Evolutionary conservation across 53 echinoderm and acorn worm species (phyloP).

Genomic region (Glandiceps talaboti): DNA sequence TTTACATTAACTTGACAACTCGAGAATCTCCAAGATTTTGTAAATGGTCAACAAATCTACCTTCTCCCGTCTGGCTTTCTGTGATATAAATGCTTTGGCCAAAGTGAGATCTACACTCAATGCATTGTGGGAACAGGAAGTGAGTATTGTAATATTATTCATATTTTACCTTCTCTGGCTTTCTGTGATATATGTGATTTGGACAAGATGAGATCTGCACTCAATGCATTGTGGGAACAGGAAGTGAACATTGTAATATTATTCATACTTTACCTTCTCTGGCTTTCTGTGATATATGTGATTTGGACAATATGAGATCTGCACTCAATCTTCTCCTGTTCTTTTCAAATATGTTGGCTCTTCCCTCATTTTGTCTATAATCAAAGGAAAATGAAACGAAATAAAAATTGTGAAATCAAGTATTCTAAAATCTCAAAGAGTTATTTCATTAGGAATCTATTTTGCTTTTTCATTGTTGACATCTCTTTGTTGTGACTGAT

Average conservation of each 20-base stretch:
- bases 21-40: too few species aligned
- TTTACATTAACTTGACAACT: too few species aligned
- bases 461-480: too few species aligned
- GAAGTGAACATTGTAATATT: too few species aligned
- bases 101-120: conserved; percentile 55
- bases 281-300: conserved; percentile 57
- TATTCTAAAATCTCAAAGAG: too few species aligned
- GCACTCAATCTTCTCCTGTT: conserved; percentile 69
- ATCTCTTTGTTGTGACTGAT: too few species aligned
- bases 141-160: too few species aligned
- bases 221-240: too few species aligned
- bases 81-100: conserved; percentile 39
- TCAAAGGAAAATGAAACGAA: too few species aligned
- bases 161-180: conserved; percentile 86
- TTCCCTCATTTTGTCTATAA: conserved; percentile 42
- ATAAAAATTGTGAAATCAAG: too few species aligned
- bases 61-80: conserved; percentile 82
- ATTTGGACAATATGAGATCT: conserved; percentile 37
- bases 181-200: conserved; percentile 56
- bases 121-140: too few species aligned
- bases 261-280: conserved; percentile 78
- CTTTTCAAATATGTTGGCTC: conserved; percentile 59
- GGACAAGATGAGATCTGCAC: conserved; percentile 43
- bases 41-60: too few species aligned
- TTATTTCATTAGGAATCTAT: conserved; percentile 22